These are phyloP conservation scores for Rotaria magnacalcarata DNA, from an alignment of 2,888 invertebrate genomes.

Conservation along the genomic window DNA sequence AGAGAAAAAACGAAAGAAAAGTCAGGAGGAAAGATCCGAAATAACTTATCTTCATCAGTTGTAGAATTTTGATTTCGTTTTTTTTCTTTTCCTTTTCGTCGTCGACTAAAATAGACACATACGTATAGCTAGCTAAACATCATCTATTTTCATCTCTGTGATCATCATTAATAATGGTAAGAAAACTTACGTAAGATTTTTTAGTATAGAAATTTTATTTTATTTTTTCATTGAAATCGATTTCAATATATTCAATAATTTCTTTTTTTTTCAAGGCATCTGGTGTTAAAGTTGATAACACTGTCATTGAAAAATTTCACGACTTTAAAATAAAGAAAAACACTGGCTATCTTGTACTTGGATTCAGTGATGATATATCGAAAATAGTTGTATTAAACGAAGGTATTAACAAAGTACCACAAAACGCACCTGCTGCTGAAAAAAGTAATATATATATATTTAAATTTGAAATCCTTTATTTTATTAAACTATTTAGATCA, in stretches of 20 bases:
- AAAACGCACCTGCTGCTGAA: conserved; percentile 34
- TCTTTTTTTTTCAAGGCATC: conserved; percentile 42
- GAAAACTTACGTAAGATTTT: neutral
- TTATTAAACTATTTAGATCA: neutral
- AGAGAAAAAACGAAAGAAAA: neutral
- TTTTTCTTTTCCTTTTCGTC: neutral
- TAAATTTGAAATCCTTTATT: neutral
- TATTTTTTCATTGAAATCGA: too few relatives aligned
- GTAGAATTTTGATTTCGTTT: neutral
- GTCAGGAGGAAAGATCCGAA: neutral
- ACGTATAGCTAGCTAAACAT: neutral
- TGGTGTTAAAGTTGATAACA: conserved; percentile 46
- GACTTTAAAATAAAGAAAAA: conserved; percentile 47
- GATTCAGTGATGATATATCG: conserved; percentile 42
- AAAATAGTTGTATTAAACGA: conserved; percentile 45
- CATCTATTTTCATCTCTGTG: neutral
- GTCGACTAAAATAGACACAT: conserved; percentile 8
- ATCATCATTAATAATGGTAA: neutral
- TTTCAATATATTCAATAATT: neutral
- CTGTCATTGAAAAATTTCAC: conserved; percentile 44
- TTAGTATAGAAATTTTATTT: neutral
- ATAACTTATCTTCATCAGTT: neutral
- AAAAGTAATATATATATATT: neutral
- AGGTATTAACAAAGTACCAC: conserved; percentile 35
- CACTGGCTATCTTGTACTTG: conserved; percentile 44